A percentile compares a stretch with the other conserved stretches of the same genome.
These are phyloP conservation scores for Paralichthys olivaceus DNA, from an alignment of 2,113 vertebrate genomes.

Conservation along the genomic window DNA sequence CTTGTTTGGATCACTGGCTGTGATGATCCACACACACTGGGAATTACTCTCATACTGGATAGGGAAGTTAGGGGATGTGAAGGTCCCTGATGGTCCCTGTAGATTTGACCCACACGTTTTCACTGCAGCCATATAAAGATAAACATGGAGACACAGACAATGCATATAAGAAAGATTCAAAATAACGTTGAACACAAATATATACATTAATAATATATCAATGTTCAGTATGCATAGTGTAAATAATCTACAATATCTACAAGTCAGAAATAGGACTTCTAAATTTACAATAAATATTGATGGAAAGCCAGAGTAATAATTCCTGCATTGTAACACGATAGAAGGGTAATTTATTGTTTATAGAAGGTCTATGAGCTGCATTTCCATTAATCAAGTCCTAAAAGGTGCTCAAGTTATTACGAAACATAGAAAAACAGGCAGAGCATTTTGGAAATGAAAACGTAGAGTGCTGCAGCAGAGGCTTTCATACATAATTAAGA, in stretches of 20 bases:
- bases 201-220: not conserved
- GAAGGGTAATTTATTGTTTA: constrained; percentile 65
- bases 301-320: constrained; percentile 43
- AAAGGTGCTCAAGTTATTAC: constrained; percentile 69
- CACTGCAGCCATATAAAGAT: constrained; percentile 68
- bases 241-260: constrained; percentile 51
- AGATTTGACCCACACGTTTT: constrained; percentile 86
- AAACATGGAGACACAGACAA: constrained; percentile 1
- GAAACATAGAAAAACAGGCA: constrained; percentile 55
- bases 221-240: constrained; percentile 10
- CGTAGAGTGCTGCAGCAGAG: constrained; percentile 52
- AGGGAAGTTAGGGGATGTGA: constrained; percentile 85
- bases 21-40: constrained; percentile 87
- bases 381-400: constrained; percentile 75
- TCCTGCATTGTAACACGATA: constrained; percentile 56
- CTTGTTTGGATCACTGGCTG: constrained; percentile 84
- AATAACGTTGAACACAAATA: not conserved
- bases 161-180: not conserved
- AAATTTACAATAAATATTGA: constrained; percentile 47
- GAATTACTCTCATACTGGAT: constrained; percentile 87
- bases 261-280: not conserved
- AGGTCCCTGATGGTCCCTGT: constrained; percentile 83
- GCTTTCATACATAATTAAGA: constrained; percentile 77
- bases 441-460: constrained; percentile 55
- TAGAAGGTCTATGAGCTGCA: constrained; percentile 59